Percentiles rank a stretch among this genome's conserved stretches.
Conservation (phyloP, 2,888 invertebrate genomes). For the Drosophila tripunctata region DNA sequence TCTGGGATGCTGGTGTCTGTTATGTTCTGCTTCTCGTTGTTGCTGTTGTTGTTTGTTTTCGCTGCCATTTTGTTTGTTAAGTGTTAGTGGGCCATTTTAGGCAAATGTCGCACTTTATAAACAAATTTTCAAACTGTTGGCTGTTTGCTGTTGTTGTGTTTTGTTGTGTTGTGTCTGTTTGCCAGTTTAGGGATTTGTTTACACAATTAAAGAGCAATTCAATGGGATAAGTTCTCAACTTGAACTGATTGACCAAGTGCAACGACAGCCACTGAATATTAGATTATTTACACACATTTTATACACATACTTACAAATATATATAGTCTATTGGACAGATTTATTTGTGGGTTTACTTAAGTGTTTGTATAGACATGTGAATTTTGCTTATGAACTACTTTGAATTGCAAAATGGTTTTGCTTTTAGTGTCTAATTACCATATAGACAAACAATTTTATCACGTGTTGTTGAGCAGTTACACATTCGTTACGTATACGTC, state of each 20-base stretch:
- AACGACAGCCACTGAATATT: not conserved
- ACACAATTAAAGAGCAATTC: conserved; percentile 17
- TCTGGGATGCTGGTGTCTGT: not conserved
- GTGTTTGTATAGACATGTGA: conserved; percentile 21
- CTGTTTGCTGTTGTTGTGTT: too few relatives aligned
- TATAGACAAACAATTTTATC: conserved; percentile 21
- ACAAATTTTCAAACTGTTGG: conserved; percentile 25
- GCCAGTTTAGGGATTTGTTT: conserved; percentile 29
- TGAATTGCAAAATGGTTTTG: conserved; percentile 18
- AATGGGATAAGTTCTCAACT: conserved; percentile 11
- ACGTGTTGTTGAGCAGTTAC: conserved; percentile 17
- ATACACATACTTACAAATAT: not conserved
- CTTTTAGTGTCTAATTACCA: conserved; percentile 30
- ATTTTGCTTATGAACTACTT: not conserved
- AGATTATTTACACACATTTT: not conserved
- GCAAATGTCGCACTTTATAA: conserved; percentile 47
- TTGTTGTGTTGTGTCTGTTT: too few relatives aligned
- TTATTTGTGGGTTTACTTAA: conserved; percentile 5
- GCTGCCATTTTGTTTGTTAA: conserved; percentile 29
- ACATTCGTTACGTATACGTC: conserved; percentile 32
- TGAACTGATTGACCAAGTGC: conserved; percentile 7
- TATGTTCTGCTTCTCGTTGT: not conserved
- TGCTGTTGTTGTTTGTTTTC: conserved; percentile 13
- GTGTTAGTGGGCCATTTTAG: conserved; percentile 37
- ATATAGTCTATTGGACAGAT: not conserved